Conservation (phyloP, 2,113 vertebrate genomes). For the Rhabdomys dilectus region DNA sequence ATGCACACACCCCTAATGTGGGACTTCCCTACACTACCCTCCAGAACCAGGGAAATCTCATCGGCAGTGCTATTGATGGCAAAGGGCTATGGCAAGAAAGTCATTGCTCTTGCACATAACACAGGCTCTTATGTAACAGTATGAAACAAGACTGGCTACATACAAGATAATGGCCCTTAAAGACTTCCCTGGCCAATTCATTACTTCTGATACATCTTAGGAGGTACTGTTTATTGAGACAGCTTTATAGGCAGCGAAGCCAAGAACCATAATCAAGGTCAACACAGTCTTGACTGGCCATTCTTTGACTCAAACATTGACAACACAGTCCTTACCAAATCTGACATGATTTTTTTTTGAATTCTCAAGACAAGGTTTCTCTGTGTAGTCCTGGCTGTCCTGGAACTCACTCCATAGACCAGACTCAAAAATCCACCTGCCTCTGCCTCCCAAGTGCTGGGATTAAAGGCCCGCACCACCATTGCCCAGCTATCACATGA, state of each 20-base stretch:
- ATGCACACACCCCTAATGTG: slow-evolving; percentile 93
- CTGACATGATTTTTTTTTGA: slow-evolving; percentile 91
- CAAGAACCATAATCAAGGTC: slow-evolving; percentile 99
- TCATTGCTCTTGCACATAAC: slow-evolving; percentile 94
- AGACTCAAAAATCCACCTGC: too few relatives aligned
- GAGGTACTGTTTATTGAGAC: slow-evolving; percentile 97
- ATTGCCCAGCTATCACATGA: too few relatives aligned
- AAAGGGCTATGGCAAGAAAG: slow-evolving; percentile 98
- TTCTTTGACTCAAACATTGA: slow-evolving; percentile 96
- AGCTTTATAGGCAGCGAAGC: slow-evolving; percentile 96
- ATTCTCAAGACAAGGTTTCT: too few relatives aligned
- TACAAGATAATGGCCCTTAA: slow-evolving; percentile 98
- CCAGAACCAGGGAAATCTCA: slow-evolving; percentile 90
- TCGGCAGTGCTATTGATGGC: slow-evolving; percentile 95
- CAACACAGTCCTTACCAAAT: slow-evolving; percentile 98
- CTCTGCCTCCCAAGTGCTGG: too few relatives aligned
- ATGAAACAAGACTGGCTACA: slow-evolving; percentile 97
- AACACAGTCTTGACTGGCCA: slow-evolving; percentile 98
- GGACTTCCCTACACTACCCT: slow-evolving; percentile 92
- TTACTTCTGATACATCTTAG: slow-evolving; percentile 95
- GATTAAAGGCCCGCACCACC: too few relatives aligned
- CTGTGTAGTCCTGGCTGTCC: too few relatives aligned
- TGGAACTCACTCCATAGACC: too few relatives aligned
- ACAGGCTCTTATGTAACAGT: slow-evolving; percentile 96
- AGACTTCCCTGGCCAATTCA: slow-evolving; percentile 97